A percentile compares a stretch with the other conserved stretches of the same genome.
Conservation (phyloP, 2,888 invertebrate species). For the Poecilus cupreus region DNA sequence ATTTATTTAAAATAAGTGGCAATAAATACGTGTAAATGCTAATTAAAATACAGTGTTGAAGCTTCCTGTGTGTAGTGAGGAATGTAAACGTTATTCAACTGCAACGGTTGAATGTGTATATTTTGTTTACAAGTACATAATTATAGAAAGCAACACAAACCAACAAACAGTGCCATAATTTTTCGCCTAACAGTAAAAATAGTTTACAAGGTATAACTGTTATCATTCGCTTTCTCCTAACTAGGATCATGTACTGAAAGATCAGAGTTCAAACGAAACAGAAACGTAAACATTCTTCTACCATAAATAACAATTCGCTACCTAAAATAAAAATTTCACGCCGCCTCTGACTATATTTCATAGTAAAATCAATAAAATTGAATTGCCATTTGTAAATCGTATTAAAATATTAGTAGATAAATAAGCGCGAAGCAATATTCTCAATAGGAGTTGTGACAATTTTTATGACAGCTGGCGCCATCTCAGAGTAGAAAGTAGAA, state of each 20-base stretch:
- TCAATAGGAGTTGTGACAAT: background rate
- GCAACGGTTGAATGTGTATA: background rate
- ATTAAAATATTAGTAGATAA: no score
- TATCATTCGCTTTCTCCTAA: conserved; percentile 48
- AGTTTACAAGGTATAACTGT: conserved; percentile 46
- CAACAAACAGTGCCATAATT: conserved; percentile 25
- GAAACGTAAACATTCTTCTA: background rate
- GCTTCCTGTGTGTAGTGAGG: conserved; percentile 2
- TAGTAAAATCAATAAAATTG: no score
- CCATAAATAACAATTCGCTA: conserved; percentile 1
- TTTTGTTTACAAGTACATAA: conserved; percentile 5
- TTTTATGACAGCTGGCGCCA: conserved; percentile 5
- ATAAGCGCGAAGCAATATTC: background rate
- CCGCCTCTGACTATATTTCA: no score
- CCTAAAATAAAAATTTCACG: no score
- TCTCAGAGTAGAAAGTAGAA: conserved; percentile 11
- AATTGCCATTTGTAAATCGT: no score
- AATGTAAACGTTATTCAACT: background rate
- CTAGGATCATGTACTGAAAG: conserved; percentile 35
- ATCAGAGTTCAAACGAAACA: conserved; percentile 48
- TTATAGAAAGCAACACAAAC: conserved; percentile 27
- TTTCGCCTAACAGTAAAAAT: conserved; percentile 22
- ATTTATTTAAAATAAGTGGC: background rate
- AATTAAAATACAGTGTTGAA: background rate
- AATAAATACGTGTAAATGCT: background rate